Evolutionary conservation across 2,113 vertebrate species (phyloP), one percentile per base, ranked within the genome.

Genomic region (Verasper variegatus): DNA sequence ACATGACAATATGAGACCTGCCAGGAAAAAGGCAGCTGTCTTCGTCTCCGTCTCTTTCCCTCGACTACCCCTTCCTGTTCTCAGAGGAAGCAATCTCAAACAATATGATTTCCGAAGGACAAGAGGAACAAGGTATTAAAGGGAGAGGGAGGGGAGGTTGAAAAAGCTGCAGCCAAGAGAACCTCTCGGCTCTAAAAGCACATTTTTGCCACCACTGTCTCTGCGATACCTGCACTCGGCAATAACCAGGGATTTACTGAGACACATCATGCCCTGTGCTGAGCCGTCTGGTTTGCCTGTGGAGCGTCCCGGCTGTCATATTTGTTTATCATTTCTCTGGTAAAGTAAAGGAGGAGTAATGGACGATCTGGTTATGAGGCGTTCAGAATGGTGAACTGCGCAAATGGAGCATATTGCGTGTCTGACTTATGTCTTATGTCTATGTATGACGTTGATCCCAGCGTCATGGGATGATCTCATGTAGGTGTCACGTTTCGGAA

Each of bases 1-100:
- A 49, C 14, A 15, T 15, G 47, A 49, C 47, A 49, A 18, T 49
- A 17, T 49, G 47, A 49, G 47, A 49, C 3, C 69, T 23, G 24
- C 54, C 49, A 45, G 17, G n/a, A 40, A 54, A 49, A 37, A 82
- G 26, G 13, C 40, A 14, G 13, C 20, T 52, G 49, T n/a, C 17
- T 52, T n/a, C 17, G 18, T n/a, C 51, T 52, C 51, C 13, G 7
- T 83, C 78, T 77, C 74, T 71, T 74, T 80, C 64, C 72, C 54
- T 52, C 23, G 6, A 63, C 83, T 63, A n/a, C 78, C 42, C 62
- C 78, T 82, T 86, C 84, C 87, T 89, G 76, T 82, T 78, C 84
- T 91, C 74, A 61, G 62, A 88, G 92, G 89, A 93, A 93, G 79
- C 74, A 88, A 93, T 93, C 68, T 82, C 57, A 90, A 92, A 92